Evolutionary conservation across 2,113 vertebrate genomes (phyloP).

Genomic region (Sisor rabdophorus): DNA sequence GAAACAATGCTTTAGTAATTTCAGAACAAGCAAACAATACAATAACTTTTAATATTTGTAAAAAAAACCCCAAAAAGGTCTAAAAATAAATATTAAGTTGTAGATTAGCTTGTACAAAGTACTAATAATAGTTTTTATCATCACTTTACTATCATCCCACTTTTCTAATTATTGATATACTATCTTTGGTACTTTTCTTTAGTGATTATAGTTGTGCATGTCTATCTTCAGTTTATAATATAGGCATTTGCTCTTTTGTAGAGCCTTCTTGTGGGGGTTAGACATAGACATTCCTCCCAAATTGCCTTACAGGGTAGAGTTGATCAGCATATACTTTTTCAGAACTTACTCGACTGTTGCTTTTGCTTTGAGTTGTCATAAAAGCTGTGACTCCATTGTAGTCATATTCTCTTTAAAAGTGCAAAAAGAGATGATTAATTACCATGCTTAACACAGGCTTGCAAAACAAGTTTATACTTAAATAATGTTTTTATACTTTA

Average conservation of each 20-base stretch:
- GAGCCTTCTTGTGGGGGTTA: conserved; percentile 35
- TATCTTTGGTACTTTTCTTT: neutral
- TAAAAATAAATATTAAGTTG: neutral
- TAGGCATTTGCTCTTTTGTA: neutral
- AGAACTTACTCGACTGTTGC: conserved; percentile 55
- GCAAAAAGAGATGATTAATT: neutral
- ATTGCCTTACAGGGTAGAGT: conserved; percentile 51
- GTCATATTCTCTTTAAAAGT: conserved; percentile 61
- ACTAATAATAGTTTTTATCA: neutral
- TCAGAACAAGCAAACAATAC: neutral
- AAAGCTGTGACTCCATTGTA: conserved; percentile 74
- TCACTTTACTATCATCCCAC: neutral
- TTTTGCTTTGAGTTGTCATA: conserved; percentile 68
- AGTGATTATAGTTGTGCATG: neutral
- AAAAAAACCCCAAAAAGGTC: neutral
- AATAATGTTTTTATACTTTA: neutral
- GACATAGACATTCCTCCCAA: conserved; percentile 72
- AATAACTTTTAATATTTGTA: neutral
- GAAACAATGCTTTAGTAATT: neutral
- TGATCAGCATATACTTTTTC: conserved; percentile 47
- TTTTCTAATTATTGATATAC: neutral
- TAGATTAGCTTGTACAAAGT: neutral
- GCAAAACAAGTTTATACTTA: neutral
- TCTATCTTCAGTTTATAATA: neutral
- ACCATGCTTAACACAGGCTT: neutral